Conservation (phyloP, 2,797 vertebrate species). For the Aulostomus chinensis region DNA sequence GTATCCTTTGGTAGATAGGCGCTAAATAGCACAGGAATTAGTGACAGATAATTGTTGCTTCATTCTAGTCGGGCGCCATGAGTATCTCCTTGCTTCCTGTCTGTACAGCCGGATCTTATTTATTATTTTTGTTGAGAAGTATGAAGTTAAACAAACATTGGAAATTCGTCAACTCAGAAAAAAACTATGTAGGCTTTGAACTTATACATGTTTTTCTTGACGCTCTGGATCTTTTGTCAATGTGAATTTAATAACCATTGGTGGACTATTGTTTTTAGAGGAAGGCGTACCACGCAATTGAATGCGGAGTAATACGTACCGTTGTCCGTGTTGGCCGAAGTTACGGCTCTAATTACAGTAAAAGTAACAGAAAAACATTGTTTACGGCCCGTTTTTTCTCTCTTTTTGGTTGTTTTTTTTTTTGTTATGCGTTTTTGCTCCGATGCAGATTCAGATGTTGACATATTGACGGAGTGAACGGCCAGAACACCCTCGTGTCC, state of each 20-base stretch:
- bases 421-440: too few relatives aligned
- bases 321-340: not conserved
- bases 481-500: too few relatives aligned
- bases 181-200: too few relatives aligned
- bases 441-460: too few relatives aligned
- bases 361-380: not conserved
- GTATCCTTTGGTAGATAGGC: slow-evolving; percentile 32
- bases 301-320: slow-evolving; percentile 77
- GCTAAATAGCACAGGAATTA: slow-evolving; percentile 52
- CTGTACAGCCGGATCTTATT: slow-evolving; percentile 80
- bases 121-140: slow-evolving; percentile 57
- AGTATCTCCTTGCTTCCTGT: slow-evolving; percentile 81
- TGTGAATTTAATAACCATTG: slow-evolving; percentile 8
- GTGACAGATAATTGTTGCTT: slow-evolving; percentile 72
- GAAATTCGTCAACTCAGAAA: fast-evolving
- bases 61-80: slow-evolving; percentile 87
- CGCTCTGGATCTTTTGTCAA: not conserved
- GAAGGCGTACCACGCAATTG: slow-evolving; percentile 60
- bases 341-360: not conserved
- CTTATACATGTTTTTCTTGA: not conserved
- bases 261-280: slow-evolving; percentile 77
- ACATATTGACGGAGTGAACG: too few relatives aligned
- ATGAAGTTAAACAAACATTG: fast-evolving
- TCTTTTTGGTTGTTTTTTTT: too few relatives aligned
- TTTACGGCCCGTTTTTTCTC: too few relatives aligned